Conservation (phyloP, 2,888 invertebrate genomes). For the Papilio demoleus region DNA sequence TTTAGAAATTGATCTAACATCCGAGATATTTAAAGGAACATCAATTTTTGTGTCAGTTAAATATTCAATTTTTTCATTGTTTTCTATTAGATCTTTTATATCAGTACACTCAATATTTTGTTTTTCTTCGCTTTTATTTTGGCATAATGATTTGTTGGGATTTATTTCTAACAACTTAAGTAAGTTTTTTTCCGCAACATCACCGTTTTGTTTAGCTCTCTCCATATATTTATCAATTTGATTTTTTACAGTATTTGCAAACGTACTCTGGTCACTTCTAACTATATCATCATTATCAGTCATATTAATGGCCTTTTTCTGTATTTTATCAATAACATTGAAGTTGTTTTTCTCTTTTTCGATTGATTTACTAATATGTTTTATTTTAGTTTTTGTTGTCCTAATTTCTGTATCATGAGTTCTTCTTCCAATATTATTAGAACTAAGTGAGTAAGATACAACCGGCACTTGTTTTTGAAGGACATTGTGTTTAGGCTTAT, state of each 20-base stretch:
- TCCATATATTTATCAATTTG: conserved; percentile 63
- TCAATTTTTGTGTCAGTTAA: background rate
- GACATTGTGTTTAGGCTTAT: background rate
- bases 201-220: conserved; percentile 46
- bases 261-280: conserved; percentile 51
- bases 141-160: background rate
- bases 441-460: conserved; percentile 24
- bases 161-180: conserved; percentile 46
- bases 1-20: background rate
- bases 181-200: conserved; percentile 45
- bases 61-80: background rate
- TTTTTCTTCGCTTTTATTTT: conserved; percentile 23
- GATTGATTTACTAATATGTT: conserved; percentile 41
- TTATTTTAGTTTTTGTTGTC: conserved; percentile 18
- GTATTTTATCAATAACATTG: conserved; percentile 61
- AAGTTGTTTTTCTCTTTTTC: conserved; percentile 58
- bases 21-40: background rate
- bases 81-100: background rate
- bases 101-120: background rate
- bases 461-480: background rate
- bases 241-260: conserved; percentile 65
- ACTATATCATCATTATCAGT: conserved; percentile 52
- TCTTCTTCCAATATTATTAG: background rate
- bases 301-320: conserved; percentile 53
- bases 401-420: background rate